Percentiles rank a stretch among this genome's conserved stretches.
phyloP scores from a whole-genome alignment of 2,888 invertebrate species.

The Hypomecis atomaria region DNA sequence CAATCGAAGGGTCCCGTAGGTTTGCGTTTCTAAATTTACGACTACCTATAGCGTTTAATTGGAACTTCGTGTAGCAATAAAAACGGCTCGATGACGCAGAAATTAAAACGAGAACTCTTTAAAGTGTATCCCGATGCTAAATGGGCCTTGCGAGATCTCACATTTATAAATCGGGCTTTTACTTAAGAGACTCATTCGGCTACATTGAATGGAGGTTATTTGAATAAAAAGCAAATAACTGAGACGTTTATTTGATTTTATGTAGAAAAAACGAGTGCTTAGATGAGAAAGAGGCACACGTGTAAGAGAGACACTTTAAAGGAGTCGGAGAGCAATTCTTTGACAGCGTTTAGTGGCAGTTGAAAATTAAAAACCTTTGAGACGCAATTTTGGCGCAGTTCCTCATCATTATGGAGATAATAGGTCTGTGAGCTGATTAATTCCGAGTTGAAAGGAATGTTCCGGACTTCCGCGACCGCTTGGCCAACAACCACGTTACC shows the following conservation, averaged over 20 bases:
- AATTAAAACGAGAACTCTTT: conserved; percentile 68
- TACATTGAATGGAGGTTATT: conserved; percentile 44
- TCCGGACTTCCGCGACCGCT: conserved; percentile 38
- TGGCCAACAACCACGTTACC: conserved; percentile 28
- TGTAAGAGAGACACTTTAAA: not conserved
- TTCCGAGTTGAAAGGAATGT: conserved; percentile 45
- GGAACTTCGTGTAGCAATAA: conserved; percentile 77
- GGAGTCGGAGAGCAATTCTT: not conserved
- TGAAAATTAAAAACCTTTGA: conserved; percentile 6
- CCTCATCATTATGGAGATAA: conserved; percentile 15
- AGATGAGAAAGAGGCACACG: conserved; percentile 12
- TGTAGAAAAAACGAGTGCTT: conserved; percentile 11
- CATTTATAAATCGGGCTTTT: conserved; percentile 59
- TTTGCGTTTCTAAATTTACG: conserved; percentile 78
- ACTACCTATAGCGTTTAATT: conserved; percentile 76
- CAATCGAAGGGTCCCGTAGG: conserved; percentile 72
- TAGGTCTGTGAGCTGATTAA: conserved; percentile 36
- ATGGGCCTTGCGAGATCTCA: conserved; percentile 50
- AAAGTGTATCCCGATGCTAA: conserved; percentile 60
- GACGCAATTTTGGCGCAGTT: conserved; percentile 18
- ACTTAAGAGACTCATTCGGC: conserved; percentile 40
- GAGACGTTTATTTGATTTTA: conserved; percentile 38
- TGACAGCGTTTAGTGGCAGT: not conserved
- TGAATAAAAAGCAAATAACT: conserved; percentile 47
- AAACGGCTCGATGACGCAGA: conserved; percentile 73